A percentile compares a stretch with the other conserved stretches of the same genome.
These are phyloP conservation scores for Tragopan temminckii DNA, from an alignment of 2,797 vertebrate genomes.

Conservation along the genomic window DNA sequence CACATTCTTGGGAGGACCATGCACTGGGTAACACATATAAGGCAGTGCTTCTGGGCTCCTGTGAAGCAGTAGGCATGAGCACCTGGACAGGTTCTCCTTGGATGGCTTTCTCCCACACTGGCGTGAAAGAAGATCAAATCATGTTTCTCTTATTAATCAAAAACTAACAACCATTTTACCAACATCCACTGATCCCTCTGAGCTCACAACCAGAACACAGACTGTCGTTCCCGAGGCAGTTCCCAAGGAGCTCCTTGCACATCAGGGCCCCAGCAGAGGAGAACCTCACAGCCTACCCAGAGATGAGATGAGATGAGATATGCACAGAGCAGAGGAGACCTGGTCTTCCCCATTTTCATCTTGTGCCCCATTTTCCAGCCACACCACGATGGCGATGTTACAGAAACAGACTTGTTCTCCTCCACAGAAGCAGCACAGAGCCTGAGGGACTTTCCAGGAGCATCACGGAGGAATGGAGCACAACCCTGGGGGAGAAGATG, in stretches of 20 bases:
- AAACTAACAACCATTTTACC: neutral
- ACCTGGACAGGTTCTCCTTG: neutral
- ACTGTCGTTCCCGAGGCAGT: neutral
- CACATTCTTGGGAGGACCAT: neutral
- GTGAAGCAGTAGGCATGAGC: accelerated
- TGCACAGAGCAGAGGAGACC: neutral
- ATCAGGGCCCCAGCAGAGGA: too few species aligned
- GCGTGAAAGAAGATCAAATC: neutral
- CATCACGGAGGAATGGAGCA: neutral
- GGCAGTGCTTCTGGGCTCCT: neutral
- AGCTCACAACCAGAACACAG: neutral
- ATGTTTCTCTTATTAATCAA: neutral
- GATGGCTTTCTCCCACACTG: neutral
- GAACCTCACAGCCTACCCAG: neutral
- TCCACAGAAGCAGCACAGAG: accelerated
- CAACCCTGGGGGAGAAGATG: neutral
- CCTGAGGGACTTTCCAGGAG: neutral
- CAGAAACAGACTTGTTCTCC: neutral
- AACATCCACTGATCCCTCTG: too few species aligned
- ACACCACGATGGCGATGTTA: accelerated
- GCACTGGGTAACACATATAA: neutral
- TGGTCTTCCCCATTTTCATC: accelerated
- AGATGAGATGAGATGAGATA: neutral
- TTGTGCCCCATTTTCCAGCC: neutral
- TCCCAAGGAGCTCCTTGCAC: neutral